A percentile compares a stretch with the other conserved stretches of the same genome.
Evolutionary conservation across 2,888 invertebrate species (phyloP).

Genomic region (Encarsia formosa): DNA sequence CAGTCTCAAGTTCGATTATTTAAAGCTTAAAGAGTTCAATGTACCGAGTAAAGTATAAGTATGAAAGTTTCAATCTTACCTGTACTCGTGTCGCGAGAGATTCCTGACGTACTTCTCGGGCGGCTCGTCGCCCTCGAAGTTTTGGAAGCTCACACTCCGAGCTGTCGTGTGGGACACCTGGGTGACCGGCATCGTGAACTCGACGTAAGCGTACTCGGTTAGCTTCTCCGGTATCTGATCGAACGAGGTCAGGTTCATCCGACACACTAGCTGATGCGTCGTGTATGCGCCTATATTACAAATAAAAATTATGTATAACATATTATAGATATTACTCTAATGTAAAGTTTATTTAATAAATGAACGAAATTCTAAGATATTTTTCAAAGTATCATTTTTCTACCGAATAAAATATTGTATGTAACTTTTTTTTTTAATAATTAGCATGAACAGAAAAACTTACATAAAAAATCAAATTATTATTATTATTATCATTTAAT

Average conservation of each 20-base stretch:
- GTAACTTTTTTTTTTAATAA: no score
- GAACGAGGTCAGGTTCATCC: conserved; percentile 92
- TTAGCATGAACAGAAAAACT: no score
- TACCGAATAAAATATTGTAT: no score
- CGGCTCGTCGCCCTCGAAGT: conserved; percentile 80
- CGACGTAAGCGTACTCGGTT: conserved; percentile 83
- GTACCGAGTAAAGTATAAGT: no score
- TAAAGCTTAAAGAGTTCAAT: no score
- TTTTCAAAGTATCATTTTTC: no score
- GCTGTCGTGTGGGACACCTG: conserved; percentile 94
- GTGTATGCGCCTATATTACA: conserved; percentile 85
- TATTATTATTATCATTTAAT: no score
- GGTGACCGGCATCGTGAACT: conserved; percentile 98
- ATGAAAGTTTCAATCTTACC: no score
- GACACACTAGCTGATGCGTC: conserved; percentile 90
- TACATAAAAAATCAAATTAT: no score
- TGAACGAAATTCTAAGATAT: no score
- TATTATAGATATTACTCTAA: background rate
- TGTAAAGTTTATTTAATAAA: no score
- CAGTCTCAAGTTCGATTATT: no score
- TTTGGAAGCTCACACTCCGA: conserved; percentile 85
- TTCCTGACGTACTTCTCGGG: conserved; percentile 98
- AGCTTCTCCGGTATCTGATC: conserved; percentile 95
- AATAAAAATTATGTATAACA: background rate
- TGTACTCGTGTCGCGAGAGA: conserved; percentile 92